Evolutionary conservation across 2,888 invertebrate species (phyloP).

Genomic region (Creontiades dilutus): DNA sequence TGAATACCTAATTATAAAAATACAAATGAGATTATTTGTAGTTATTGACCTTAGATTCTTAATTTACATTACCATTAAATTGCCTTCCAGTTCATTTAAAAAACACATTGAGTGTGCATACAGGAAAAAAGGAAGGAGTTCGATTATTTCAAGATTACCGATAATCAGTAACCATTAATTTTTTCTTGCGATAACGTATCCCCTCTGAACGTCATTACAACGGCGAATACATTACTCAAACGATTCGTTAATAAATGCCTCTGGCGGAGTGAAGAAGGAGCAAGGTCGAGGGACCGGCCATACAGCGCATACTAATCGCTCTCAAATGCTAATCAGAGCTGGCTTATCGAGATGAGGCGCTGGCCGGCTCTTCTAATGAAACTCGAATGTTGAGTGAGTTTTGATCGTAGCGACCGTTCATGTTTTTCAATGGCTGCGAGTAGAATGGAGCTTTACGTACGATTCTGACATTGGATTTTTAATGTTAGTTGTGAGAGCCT

Average conservation of each 20-base stretch:
- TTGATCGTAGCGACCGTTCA: no score
- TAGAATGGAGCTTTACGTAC: no score
- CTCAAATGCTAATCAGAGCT: conserved; percentile 40
- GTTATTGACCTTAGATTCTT: no score
- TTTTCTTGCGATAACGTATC: not conserved
- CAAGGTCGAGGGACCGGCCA: conserved; percentile 10
- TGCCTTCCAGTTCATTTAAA: not conserved
- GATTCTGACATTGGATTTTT: no score
- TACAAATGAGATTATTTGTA: no score
- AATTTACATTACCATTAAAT: not conserved
- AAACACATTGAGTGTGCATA: not conserved
- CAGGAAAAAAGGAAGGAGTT: not conserved
- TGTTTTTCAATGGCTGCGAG: not conserved
- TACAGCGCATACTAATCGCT: conserved; percentile 39
- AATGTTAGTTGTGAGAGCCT: no score
- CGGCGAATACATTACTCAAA: not conserved
- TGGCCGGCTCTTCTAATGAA: not conserved
- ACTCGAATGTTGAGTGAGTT: not conserved
- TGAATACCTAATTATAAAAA: no score
- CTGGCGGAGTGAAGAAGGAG: not conserved
- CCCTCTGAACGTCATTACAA: not conserved
- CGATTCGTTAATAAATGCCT: conserved; percentile 5
- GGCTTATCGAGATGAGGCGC: conserved; percentile 12
- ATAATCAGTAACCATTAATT: not conserved
- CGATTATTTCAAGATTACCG: not conserved